phyloP scores from a whole-genome alignment of 2,113 vertebrate species.

The Istiophorus platypterus region DNA sequence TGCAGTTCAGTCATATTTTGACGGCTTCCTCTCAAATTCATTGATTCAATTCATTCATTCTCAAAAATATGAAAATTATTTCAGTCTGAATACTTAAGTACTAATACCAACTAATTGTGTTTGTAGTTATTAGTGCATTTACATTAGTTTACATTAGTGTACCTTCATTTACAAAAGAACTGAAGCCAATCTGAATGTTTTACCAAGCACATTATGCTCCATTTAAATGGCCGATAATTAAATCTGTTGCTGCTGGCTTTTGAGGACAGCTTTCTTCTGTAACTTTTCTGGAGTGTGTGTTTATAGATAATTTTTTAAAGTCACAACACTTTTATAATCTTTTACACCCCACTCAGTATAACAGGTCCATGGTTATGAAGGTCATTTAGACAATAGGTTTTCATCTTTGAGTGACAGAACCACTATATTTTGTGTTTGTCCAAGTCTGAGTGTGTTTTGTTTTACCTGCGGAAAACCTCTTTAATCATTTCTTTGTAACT shows the following conservation, averaged over 20 bases:
- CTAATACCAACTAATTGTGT: no score
- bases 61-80: no score
- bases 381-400: constrained; percentile 54
- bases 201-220: neutral
- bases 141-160: no score
- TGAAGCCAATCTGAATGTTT: constrained; percentile 25
- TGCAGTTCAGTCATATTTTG: no score
- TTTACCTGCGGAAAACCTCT: constrained; percentile 43
- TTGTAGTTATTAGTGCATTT: no score
- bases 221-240: constrained; percentile 34
- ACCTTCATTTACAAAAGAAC: constrained; percentile 38
- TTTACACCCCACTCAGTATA: constrained; percentile 7
- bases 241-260: constrained; percentile 34
- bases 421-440: neutral
- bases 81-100: no score
- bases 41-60: no score
- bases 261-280: constrained; percentile 16
- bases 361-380: constrained; percentile 27
- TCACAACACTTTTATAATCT: constrained; percentile 6
- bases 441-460: constrained; percentile 10
- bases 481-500: constrained; percentile 68
- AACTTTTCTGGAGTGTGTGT: constrained; percentile 11
- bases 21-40: no score
- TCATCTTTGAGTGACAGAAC: constrained; percentile 48
- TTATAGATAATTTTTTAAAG: neutral